Evolutionary conservation across 2,888 invertebrate genomes (phyloP).

Genomic region (Proisotoma minuta): DNA sequence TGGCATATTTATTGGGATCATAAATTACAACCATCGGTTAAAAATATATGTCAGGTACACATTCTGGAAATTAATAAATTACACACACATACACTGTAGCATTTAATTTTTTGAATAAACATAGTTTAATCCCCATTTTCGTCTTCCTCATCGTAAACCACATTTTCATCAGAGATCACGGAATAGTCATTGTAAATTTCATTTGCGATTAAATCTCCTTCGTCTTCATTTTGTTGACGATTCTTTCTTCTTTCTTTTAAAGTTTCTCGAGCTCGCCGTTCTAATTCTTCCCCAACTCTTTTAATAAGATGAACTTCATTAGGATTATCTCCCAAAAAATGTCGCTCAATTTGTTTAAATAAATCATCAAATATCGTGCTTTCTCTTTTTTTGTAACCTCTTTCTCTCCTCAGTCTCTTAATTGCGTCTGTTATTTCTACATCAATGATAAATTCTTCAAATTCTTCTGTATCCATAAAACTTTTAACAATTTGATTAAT

Average conservation of each 20-base stretch:
- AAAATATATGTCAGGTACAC: too few relatives aligned
- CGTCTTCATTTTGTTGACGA: slow-evolving; percentile 20
- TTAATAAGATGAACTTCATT: slow-evolving; percentile 32
- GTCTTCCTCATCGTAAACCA: background rate
- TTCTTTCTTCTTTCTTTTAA: slow-evolving; percentile 24
- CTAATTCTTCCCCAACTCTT: slow-evolving; percentile 32
- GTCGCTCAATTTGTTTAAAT: slow-evolving; percentile 33
- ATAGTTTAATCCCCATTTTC: too few relatives aligned
- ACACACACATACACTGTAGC: too few relatives aligned
- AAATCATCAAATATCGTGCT: slow-evolving; percentile 35
- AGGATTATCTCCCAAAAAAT: slow-evolving; percentile 38
- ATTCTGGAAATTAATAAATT: too few relatives aligned
- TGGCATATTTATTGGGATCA: too few relatives aligned
- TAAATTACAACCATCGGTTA: too few relatives aligned
- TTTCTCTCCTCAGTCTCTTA: slow-evolving; percentile 25
- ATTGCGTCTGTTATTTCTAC: slow-evolving; percentile 37
- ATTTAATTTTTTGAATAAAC: too few relatives aligned
- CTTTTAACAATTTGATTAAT: slow-evolving; percentile 30
- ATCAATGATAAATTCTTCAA: slow-evolving; percentile 38
- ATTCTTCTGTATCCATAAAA: slow-evolving; percentile 32
- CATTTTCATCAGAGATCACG: too few relatives aligned
- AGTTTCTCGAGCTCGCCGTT: slow-evolving; percentile 26
- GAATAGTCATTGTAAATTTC: slow-evolving; percentile 26
- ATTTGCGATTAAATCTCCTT: slow-evolving; percentile 23
- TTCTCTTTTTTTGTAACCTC: slow-evolving; percentile 30